Conservation (phyloP, 2,113 vertebrate genomes). For the Notarius lentiginosus region DNA sequence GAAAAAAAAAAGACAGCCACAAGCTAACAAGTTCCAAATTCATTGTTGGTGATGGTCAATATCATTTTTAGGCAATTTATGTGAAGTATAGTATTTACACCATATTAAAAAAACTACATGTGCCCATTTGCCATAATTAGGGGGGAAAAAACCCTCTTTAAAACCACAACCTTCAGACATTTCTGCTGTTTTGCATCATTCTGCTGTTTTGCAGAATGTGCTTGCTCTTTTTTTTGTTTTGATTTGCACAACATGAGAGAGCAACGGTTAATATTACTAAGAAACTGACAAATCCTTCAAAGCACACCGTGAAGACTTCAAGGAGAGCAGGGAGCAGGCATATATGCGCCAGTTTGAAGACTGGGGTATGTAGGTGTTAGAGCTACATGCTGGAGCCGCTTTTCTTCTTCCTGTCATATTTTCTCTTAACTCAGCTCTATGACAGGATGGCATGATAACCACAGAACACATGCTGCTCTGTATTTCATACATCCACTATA, state of each 20-base stretch:
- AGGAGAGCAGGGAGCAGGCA: slow-evolving; percentile 12
- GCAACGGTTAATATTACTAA: slow-evolving; percentile 31
- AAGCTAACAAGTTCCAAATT: not conserved
- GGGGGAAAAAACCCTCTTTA: not conserved
- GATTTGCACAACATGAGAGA: slow-evolving; percentile 28
- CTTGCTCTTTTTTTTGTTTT: not conserved
- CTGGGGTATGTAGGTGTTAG: slow-evolving; percentile 35
- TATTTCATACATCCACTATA: slow-evolving; percentile 43
- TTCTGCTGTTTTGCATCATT: slow-evolving; percentile 20
- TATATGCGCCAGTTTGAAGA: slow-evolving; percentile 26
- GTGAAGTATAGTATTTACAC: not conserved
- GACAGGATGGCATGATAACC: slow-evolving; percentile 40
- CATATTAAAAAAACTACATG: not conserved
- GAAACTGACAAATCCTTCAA: slow-evolving; percentile 39
- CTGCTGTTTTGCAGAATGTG: slow-evolving; percentile 43
- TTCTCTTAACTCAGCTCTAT: slow-evolving; percentile 41
- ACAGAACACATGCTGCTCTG: slow-evolving; percentile 48
- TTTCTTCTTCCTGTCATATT: slow-evolving; percentile 50
- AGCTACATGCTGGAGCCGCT: not conserved
- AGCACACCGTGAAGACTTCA: not conserved
- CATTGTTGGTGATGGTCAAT: not conserved
- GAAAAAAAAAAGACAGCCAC: not conserved
- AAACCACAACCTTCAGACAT: not conserved
- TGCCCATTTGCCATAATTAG: not conserved
- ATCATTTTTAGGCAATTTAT: not conserved